Conservation (phyloP, 2,888 invertebrate genomes). For the Nowickia ferox region DNA sequence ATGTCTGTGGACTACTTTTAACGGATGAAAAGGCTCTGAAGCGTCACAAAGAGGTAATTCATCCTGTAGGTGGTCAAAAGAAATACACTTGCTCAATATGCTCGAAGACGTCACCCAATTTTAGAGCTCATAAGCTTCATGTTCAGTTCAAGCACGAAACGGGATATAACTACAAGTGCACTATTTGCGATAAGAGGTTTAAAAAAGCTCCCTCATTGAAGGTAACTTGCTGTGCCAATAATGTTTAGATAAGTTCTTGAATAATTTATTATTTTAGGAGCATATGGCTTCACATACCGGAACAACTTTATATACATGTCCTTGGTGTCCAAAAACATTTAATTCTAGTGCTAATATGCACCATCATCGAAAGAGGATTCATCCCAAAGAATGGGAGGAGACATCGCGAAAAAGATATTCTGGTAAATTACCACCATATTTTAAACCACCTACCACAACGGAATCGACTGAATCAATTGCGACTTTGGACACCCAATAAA, state of each 20-base stretch:
- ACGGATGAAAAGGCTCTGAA: conserved; percentile 79
- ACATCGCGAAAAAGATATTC: conserved; percentile 46
- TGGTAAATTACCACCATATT: conserved; percentile 57
- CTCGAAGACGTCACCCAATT: conserved; percentile 78
- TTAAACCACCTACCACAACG: conserved; percentile 32
- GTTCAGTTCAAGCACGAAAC: conserved; percentile 79
- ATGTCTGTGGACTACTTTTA: conserved; percentile 78
- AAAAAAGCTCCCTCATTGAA: conserved; percentile 79
- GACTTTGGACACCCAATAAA: background rate
- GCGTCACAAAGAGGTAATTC: conserved; percentile 80
- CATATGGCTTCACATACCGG: conserved; percentile 81
- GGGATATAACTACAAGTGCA: conserved; percentile 79
- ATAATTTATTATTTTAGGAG: conserved; percentile 74
- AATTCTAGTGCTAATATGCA: conserved; percentile 80
- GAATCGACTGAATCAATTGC: background rate
- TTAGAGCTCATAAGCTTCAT: conserved; percentile 78
- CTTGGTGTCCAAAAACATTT: conserved; percentile 80
- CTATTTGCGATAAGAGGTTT: conserved; percentile 81
- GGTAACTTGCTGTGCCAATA: conserved; percentile 72
- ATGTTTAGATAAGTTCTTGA: background rate
- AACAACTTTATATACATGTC: conserved; percentile 78
- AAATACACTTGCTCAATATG: conserved; percentile 79
- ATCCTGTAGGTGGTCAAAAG: conserved; percentile 76
- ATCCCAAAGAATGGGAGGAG: conserved; percentile 81
- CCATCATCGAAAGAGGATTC: conserved; percentile 79